Base-by-base conservation (phyloP, 1,140 invertebrate genomes). In the Drosophila serrata region DNA sequence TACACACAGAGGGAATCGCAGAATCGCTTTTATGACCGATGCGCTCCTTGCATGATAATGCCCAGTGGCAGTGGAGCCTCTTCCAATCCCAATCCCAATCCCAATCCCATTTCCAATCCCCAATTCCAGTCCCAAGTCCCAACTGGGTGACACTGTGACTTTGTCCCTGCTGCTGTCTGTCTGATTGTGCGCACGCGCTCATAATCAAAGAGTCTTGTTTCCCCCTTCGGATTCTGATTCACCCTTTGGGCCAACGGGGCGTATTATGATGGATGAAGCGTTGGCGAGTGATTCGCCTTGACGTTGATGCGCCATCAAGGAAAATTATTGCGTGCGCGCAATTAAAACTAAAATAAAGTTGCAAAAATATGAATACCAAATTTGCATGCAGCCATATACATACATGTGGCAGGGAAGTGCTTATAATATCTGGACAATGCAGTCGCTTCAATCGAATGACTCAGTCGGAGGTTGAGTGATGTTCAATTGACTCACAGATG, bases 321-420 rank as follows among this genome's bases (percentile, higher is more conserved):
- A 85, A 90, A 90, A 90, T 90, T 90, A 90, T 90, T 90, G 85
- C 81, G 76, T 84, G 81, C 85, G 78, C 85, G 63, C 85, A 88
- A 88, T 85, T 88, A 84, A 88, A 88, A 90, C 81, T 85, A 90
- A 88, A 90, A 88, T 81, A 84, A 90, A 81, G 69, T 88, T 81
- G 56, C 61, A 79, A 73, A 74, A 79, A 76, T 77, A 77, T 69
- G 74, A 77, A 68, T 37, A n/a, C 40, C 42, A 65, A 57, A 75
- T 77, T 60, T 56, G 62, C 73, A 77, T 53, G 42, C 11, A 31
- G 13, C 24, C 37, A 55, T 51, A 45, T 29, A 33, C 37, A 55
- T 51, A 45, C 37, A 33, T 42, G 64, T 24, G 27, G 29, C 58
- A 35, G 59, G 15, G 35, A 55, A 55, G 33, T 37, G 51, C 51